phyloP scores from a whole-genome alignment of 37 sponge, comb jelly and placozoan genomes.

The Agelas oroides region DNA sequence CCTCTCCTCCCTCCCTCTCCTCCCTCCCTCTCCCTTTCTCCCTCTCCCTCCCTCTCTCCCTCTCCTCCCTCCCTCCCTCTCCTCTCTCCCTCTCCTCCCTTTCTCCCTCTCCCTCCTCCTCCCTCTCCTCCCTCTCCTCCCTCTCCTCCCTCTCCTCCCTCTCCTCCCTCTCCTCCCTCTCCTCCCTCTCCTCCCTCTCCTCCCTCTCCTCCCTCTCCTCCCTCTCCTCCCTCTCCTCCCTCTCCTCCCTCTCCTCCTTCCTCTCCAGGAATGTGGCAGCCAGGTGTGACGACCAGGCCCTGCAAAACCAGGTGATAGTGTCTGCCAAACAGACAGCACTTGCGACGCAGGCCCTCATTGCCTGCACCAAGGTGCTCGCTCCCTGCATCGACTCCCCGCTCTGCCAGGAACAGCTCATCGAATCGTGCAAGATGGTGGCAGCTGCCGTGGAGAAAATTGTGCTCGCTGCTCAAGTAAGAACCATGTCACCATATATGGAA shows the following conservation, averaged over 20 bases:
- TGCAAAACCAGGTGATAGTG: slow-evolving; percentile 80
- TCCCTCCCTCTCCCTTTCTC: background rate
- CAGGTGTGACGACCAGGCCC: slow-evolving; percentile 84
- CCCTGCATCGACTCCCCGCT: slow-evolving; percentile 85
- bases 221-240: too few species aligned
- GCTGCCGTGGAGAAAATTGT: slow-evolving; percentile 88
- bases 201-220: too few species aligned
- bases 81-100: background rate
- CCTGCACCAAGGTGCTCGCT: slow-evolving; percentile 89
- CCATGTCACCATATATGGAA: too few species aligned
- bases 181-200: too few species aligned
- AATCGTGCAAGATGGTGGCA: slow-evolving; percentile 86
- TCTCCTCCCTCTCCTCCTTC: too few species aligned
- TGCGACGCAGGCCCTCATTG: slow-evolving; percentile 86
- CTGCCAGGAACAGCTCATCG: slow-evolving; percentile 91
- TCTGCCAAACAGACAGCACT: slow-evolving; percentile 92
- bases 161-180: too few species aligned
- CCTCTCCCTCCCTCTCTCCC: background rate
- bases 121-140: too few species aligned
- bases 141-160: too few species aligned
- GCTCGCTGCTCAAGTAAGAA: slow-evolving; percentile 73
- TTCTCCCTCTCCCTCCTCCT: too few species aligned
- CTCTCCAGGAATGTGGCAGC: slow-evolving; percentile 67
- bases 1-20: background rate
- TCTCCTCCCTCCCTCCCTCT: background rate